A percentile compares a stretch with the other conserved stretches of the same genome.
Evolutionary conservation across 2,888 invertebrate species (phyloP).

Genomic region (Nomada flava): DNA sequence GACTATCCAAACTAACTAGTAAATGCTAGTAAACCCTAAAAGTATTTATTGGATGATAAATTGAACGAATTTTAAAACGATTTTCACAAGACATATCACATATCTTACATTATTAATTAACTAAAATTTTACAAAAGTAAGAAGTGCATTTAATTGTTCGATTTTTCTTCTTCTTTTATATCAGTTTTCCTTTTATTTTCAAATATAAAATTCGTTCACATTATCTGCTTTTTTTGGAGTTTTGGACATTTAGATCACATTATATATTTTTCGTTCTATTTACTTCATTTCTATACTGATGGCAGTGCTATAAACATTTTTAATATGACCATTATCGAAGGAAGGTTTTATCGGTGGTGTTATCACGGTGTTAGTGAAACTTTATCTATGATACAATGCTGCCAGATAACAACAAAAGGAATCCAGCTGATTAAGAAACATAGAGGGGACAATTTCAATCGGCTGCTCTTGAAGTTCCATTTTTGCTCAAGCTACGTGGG

Average conservation of each 20-base stretch:
- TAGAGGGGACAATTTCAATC: neutral
- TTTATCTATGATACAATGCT: conserved; percentile 1
- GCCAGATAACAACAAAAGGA: neutral
- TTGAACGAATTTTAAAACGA: neutral
- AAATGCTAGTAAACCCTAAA: neutral
- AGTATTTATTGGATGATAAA: neutral
- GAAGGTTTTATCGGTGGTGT: neutral
- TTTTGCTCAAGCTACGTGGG: conserved; percentile 53
- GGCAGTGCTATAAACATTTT: neutral
- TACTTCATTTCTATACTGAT: neutral
- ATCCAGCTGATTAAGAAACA: neutral
- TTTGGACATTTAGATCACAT: no score
- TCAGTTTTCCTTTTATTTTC: no score
- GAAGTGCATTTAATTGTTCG: no score
- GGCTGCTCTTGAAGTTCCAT: conserved; percentile 29
- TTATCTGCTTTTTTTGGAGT: no score
- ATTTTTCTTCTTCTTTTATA: no score
- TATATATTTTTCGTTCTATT: neutral
- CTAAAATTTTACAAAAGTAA: no score
- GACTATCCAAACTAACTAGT: neutral
- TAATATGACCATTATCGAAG: neutral
- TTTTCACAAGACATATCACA: neutral
- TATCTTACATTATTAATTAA: no score
- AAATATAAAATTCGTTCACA: no score
- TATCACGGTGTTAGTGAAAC: neutral